Evolutionary conservation across 2,888 invertebrate genomes (phyloP), one percentile per base, ranked within the genome.

Genomic region (Sthenelais limicola): DNA sequence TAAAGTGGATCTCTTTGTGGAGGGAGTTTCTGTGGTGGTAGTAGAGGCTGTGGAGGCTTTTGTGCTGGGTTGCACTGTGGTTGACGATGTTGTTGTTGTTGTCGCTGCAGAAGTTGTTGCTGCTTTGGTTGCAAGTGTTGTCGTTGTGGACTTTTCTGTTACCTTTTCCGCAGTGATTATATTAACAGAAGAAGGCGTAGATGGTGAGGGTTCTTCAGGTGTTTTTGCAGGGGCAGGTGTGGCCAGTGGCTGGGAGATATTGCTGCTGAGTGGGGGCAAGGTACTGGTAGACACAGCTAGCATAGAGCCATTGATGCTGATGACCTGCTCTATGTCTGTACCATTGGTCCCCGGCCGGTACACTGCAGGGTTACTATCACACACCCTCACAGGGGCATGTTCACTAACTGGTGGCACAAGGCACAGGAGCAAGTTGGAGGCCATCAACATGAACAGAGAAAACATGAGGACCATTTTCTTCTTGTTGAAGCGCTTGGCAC

Each of bases 361-460:
- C 43, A 43, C 18, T 24, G 30, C 33, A 12, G 9, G 9, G 58
- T 32, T 12, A 68, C 47, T 62, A 1, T 12, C n/a, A 43, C 74
- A 74, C 67, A 68, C 72, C 43, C 28, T 54, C 9, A 56, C 3
- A 0, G 73, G 35, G 2, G 35, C 68, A 15, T 69, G 51, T 15
- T n/a, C 24, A 21, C 68, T 26, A 3, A 52, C 70, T 18, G 76
- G 76, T 0, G 75, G 75, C 4, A 75, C 52, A 12, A 82, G 76
- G 3, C 82, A 82, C 51, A 86, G 74, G 24, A 81, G 79, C 67
- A 84, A 56, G 69, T 83, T 82, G 7, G 82, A 81, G 0, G 76
- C 76, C 12, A 82, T 78, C 82, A 85, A 80, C 74, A 84, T 78
- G 71, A 84, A 79, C 7, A 86, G 68, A 3, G 84, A 83, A 52